phyloP scores from a whole-genome alignment of 2,113 vertebrate genomes.

The Natator depressus region DNA sequence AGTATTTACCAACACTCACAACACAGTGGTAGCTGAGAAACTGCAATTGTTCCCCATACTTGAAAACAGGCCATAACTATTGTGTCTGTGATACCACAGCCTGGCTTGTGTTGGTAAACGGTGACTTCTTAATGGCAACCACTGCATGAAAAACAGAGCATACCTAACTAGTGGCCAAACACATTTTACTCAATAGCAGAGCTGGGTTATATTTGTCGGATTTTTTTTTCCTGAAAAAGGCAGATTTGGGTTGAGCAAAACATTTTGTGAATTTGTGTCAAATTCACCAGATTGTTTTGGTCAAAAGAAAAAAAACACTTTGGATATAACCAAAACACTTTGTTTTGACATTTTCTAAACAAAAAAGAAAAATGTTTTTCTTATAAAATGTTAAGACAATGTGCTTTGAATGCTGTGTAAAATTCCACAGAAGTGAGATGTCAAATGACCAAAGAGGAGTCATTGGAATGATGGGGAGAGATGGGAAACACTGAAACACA shows the following conservation, averaged over 20 bases:
- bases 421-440: background rate
- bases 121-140: background rate
- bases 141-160: background rate
- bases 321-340: background rate
- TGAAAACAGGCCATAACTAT: background rate
- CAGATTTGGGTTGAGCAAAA: background rate
- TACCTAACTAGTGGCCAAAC: background rate
- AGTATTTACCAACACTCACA: background rate
- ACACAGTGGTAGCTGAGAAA: too few species aligned
- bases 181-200: background rate
- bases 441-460: background rate
- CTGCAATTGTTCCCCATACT: background rate
- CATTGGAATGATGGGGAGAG: background rate
- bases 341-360: background rate
- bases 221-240: background rate
- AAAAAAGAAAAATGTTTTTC: background rate
- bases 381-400: background rate
- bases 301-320: background rate
- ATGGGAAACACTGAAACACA: background rate
- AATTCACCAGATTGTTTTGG: background rate
- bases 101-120: background rate
- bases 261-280: background rate
- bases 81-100: background rate
- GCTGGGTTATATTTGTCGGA: background rate
- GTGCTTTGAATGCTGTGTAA: rapidly evolving